Evolutionary conservation across 1,140 invertebrate genomes (phyloP), one percentile per base, ranked within the genome.

Genomic region (Trypoxylus dichotomus): DNA sequence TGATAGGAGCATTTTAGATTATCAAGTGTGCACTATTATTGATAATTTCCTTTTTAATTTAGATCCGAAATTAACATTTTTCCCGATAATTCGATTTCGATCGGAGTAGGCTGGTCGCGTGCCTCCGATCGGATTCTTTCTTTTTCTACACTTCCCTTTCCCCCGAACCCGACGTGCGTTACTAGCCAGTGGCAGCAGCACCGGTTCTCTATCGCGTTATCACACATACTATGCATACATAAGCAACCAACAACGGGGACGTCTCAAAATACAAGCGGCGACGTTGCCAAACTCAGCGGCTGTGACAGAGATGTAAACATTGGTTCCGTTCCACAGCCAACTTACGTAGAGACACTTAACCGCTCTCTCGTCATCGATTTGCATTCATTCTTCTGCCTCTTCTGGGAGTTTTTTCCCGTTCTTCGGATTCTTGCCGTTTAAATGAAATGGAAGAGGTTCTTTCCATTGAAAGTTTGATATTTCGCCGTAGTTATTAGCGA

Each of bases 231-330:
- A 19, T 54, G 19, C 47, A 19, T 19, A 54, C 47, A 54, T 54
- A 54, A 54, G 47, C 47, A 54, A 54, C 10, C 15, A n/a, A 54
- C 47, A 54, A 54, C 47, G 47, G 47, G 47, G 47, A 54, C 47
- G 47, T 54, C 47, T 54, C 47, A 54, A 54, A 54, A 54, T 54
- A 54, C 19, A 54, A 54, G 47, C 47, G n/a, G 68, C 68, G 32
- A 72, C 25, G 32, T 72, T 72, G 68, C 25, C 25, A 72, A 37
- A 29, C 10, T 24, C 68, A 25, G 21, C 25, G 32, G 32, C 25
- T 72, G 68, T 37, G 68, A 72, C 32, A 15, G 68, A 29, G 68
- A 72, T 54, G 47, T 54, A 19, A 19, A 54, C 47, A 54, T 54
- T 54, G 15, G 47, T 19, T 54, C 47, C 47, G 47, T 54, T 54